Percentiles rank a stretch among this genome's conserved stretches.
These are phyloP conservation scores for Dichetophora obliterata DNA, from an alignment of 2,888 invertebrate genomes.

Conservation along the genomic window DNA sequence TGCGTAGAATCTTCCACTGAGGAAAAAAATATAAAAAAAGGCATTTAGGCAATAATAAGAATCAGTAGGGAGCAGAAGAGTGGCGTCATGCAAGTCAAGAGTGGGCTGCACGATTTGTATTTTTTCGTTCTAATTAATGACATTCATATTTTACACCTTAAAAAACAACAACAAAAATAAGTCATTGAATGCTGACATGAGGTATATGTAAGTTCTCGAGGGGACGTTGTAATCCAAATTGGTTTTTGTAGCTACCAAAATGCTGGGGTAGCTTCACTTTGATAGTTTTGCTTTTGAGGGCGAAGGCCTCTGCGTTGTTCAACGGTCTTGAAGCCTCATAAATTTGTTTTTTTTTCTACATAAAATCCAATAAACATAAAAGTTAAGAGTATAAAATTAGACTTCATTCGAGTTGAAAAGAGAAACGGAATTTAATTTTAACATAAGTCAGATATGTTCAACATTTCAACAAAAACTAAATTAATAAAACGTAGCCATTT, in stretches of 20 bases:
- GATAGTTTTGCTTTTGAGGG: not conserved
- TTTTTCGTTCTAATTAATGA: constrained; percentile 10
- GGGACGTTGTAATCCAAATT: not conserved
- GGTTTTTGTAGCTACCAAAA: not conserved
- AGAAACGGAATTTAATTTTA: too few species aligned
- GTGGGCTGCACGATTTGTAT: not conserved
- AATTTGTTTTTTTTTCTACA: constrained; percentile 23
- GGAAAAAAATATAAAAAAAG: not conserved
- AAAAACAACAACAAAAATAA: not conserved
- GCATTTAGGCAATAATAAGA: not conserved
- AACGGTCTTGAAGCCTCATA: not conserved
- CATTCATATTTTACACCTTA: constrained; percentile 23
- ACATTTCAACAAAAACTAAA: too few species aligned
- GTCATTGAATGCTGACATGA: not conserved
- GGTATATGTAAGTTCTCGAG: not conserved
- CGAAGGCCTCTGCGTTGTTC: constrained; percentile 3
- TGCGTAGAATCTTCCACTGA: not conserved
- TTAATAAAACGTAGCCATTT: too few species aligned
- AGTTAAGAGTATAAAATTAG: not conserved
- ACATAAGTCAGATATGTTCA: too few species aligned
- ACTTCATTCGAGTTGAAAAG: not conserved
- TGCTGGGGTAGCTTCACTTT: not conserved
- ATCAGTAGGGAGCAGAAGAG: not conserved
- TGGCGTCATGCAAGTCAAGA: too few species aligned
- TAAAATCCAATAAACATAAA: not conserved